Conservation (phyloP, 2,797 vertebrate species). For the Poeciliopsis gracilis region DNA sequence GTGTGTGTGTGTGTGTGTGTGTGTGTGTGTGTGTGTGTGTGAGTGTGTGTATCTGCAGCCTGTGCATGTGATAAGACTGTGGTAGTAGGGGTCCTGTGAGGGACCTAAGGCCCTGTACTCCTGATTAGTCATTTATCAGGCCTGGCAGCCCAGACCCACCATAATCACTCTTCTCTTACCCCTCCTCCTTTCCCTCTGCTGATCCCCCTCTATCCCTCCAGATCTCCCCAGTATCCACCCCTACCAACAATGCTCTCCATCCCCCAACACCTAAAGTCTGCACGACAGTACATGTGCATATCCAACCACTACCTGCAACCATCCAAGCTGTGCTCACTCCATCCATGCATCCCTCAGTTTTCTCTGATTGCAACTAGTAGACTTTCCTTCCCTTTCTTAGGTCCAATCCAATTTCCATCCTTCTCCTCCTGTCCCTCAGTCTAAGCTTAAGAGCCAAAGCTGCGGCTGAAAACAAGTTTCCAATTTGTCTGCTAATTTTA, state of each 20-base stretch:
- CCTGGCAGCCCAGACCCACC: constrained; percentile 95
- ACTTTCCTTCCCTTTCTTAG: constrained; percentile 15
- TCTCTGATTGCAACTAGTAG: constrained; percentile 19
- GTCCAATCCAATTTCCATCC: constrained; percentile 43
- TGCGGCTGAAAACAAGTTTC: constrained; percentile 59
- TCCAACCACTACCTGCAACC: constrained; percentile 54
- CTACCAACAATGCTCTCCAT: constrained; percentile 69
- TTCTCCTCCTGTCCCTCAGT: constrained; percentile 15
- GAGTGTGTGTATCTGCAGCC: constrained; percentile 29
- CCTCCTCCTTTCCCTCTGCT: constrained; percentile 70
- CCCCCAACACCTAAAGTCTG: constrained; percentile 65
- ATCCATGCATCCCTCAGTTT: constrained; percentile 40
- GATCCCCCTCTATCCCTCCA: constrained; percentile 75
- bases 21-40: constrained; percentile 8
- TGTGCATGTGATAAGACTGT: constrained; percentile 89
- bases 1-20: constrained; percentile 10
- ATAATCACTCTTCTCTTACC: constrained; percentile 97
- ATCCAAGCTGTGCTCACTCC: constrained; percentile 27
- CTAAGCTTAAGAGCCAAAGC: constrained; percentile 48
- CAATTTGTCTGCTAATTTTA: constrained; percentile 55
- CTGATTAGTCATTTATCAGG: constrained; percentile 99
- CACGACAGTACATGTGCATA: constrained; percentile 38
- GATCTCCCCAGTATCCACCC: constrained; percentile 72
- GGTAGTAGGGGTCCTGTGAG: constrained; percentile 92
- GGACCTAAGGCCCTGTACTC: constrained; percentile 87